Evolutionary conservation across 2,113 vertebrate species (phyloP), one percentile per base, ranked within the genome.

Genomic region (Limnothrissa miodon): DNA sequence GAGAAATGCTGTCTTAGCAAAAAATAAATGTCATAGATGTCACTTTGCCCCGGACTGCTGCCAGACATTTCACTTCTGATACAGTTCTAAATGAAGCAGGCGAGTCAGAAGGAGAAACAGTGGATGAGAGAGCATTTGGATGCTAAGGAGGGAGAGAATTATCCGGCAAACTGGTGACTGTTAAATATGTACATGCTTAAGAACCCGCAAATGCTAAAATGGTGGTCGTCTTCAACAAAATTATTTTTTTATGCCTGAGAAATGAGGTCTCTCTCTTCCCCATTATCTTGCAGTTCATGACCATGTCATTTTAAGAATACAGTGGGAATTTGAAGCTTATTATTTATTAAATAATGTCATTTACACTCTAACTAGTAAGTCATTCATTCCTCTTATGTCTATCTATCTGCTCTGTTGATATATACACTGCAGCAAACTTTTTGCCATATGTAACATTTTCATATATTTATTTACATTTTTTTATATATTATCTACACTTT

Each of bases 31-130:
- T 74, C 66, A 74, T 74, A 74, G 36, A 74, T 74, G 66, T 74
- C 66, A 74, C 66, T 74, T 74, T 11, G 66, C 66, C 25, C 29
- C 66, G 3, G 13, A 74, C 15, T 74, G 66, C 66, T 74, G 66
- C 66, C 66, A 74, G 66, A 74, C 66, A 74, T 74, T 74, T 74
- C 66, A 74, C 66, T 74, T 74, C 66, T 74, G 66, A 74, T 74
- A 36, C 66, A 74, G 66, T 74, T 74, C 15, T 74, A 74, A 74
- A 36, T 74, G 0, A 74, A 74, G 29, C 66, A 29, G 36, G 66
- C 13, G 29, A 70, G 23, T 29, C 4, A 29, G 62, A 11, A 8
- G 33, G 9, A 70, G 25, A 66, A 25, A 66, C 13, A 25, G 25
- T 2, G n/a, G 1, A 66, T 9, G 8, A 29, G n/a, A 29, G 10